A percentile compares a stretch with the other conserved stretches of the same genome.
These are phyloP conservation scores for Drosophila parthenogenetica DNA, from an alignment of 2,888 invertebrate genomes.

Conservation along the genomic window DNA sequence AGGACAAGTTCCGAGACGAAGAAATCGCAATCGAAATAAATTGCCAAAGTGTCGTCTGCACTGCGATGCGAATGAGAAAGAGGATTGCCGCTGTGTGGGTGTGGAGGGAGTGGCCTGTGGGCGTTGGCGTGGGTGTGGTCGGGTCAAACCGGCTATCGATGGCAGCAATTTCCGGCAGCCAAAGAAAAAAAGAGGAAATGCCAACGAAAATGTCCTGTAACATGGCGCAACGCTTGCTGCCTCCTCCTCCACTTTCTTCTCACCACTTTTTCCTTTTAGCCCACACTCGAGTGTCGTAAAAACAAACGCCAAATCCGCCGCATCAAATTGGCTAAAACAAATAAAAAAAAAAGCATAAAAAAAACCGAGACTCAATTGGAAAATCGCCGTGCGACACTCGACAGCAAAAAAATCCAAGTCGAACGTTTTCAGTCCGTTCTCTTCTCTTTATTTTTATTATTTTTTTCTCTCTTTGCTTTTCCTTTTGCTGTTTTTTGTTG, in stretches of 20 bases:
- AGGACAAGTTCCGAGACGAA: constrained; percentile 52
- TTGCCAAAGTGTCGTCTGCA: constrained; percentile 74
- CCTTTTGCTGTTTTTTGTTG: background rate
- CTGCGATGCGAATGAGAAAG: constrained; percentile 17
- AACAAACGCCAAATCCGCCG: constrained; percentile 77
- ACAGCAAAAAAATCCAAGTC: constrained; percentile 39
- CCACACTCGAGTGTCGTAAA: constrained; percentile 62
- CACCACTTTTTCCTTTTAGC: background rate
- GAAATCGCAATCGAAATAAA: constrained; percentile 73
- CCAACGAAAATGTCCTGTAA: constrained; percentile 61
- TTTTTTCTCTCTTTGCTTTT: constrained; percentile 16
- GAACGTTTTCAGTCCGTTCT: constrained; percentile 34
- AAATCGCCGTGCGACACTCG: constrained; percentile 46
- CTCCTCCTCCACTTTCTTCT: background rate
- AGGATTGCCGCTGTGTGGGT: constrained; percentile 2
- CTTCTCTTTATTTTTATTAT: constrained; percentile 23
- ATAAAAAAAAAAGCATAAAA: constrained; percentile 32
- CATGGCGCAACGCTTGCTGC: constrained; percentile 60
- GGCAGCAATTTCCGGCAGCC: constrained; percentile 74
- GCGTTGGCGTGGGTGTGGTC: constrained; percentile 37
- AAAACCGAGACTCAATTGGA: constrained; percentile 56
- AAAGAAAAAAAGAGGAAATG: constrained; percentile 24
- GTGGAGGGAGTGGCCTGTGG: background rate
- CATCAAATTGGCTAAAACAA: constrained; percentile 68
- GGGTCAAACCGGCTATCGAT: constrained; percentile 64